Conservation (phyloP, 2,888 invertebrate genomes). For the Antheraea assamensis region DNA sequence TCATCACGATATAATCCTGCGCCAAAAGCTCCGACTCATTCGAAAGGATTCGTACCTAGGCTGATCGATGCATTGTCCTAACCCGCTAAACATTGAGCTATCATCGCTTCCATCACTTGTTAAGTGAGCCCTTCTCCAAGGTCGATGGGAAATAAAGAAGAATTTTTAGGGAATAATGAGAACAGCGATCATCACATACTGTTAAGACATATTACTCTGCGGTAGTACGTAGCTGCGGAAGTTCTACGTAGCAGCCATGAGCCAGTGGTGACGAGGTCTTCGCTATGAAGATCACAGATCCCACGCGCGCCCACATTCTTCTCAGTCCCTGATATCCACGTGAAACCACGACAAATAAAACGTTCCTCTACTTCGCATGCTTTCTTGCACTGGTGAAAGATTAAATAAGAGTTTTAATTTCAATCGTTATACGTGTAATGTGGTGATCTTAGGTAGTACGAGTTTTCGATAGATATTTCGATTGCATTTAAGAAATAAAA, state of each 20-base stretch:
- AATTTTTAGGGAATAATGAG: neutral
- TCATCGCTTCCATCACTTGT: neutral
- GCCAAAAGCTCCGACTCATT: too few relatives aligned
- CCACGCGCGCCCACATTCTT: slow-evolving; percentile 35
- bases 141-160: neutral
- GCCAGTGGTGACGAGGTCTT: slow-evolving; percentile 90
- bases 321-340: slow-evolving; percentile 58
- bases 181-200: slow-evolving; percentile 78
- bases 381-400: slow-evolving; percentile 74
- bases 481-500: too few relatives aligned
- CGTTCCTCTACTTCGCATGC: slow-evolving; percentile 84
- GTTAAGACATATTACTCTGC: slow-evolving; percentile 92
- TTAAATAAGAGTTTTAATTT: neutral
- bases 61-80: too few relatives aligned
- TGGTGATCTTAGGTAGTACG: too few relatives aligned
- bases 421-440: neutral
- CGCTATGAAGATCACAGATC: slow-evolving; percentile 88
- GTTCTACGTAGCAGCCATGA: slow-evolving; percentile 85
- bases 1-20: too few relatives aligned
- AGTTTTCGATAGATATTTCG: too few relatives aligned
- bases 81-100: too few relatives aligned
- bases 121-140: too few relatives aligned
- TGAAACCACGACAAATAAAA: slow-evolving; percentile 89
- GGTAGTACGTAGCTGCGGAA: slow-evolving; percentile 86
- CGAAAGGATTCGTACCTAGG: too few relatives aligned